These are phyloP conservation scores for Urocitellus parryii DNA, from an alignment of 2,113 vertebrate genomes.

Conservation along the genomic window DNA sequence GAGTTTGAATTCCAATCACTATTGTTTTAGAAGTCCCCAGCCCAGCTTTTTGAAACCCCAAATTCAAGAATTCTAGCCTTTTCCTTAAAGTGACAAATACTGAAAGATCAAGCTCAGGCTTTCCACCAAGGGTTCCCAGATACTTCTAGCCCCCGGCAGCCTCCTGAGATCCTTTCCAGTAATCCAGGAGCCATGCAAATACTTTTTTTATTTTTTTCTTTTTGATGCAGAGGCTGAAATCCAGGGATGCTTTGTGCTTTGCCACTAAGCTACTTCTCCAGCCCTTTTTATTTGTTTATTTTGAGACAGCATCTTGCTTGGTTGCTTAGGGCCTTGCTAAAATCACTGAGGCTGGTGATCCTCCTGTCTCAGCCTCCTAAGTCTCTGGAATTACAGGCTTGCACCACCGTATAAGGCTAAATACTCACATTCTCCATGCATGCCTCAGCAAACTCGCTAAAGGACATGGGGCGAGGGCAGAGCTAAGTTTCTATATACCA, in stretches of 20 bases:
- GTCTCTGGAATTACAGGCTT: too few species aligned
- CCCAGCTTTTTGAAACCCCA: slow-evolving; percentile 7
- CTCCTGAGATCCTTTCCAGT: neutral
- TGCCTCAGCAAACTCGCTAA: neutral
- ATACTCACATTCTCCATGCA: neutral
- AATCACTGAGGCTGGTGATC: too few species aligned
- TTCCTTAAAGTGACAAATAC: neutral
- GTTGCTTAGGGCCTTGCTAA: too few species aligned
- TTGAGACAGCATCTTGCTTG: too few species aligned
- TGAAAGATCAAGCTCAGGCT: neutral
- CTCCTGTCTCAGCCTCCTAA: too few species aligned
- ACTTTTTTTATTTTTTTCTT: too few species aligned
- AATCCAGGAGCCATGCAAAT: neutral
- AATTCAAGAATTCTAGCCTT: neutral
- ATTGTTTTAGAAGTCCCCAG: neutral
- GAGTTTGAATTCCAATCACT: neutral
- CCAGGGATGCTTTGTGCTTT: too few species aligned
- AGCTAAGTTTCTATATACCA: neutral
- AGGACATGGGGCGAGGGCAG: neutral
- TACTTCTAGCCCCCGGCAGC: neutral
- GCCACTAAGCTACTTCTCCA: too few species aligned
- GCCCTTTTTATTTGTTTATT: too few species aligned
- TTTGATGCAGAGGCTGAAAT: too few species aligned
- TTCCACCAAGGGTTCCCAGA: neutral
- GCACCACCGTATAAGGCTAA: too few species aligned